phyloP scores from a whole-genome alignment of 2,113 vertebrate species.

The Rhizomys pruinosus region DNA sequence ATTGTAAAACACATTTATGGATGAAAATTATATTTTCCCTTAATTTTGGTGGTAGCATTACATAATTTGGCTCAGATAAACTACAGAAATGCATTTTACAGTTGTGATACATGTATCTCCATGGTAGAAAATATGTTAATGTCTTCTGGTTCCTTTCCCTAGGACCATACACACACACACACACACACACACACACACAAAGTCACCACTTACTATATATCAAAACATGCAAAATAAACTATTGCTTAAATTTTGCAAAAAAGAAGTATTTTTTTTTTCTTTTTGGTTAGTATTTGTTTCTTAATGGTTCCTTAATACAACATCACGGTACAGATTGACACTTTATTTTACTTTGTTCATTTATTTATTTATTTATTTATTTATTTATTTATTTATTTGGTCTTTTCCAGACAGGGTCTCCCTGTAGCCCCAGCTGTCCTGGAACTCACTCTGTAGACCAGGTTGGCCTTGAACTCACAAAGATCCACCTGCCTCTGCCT shows the following conservation, averaged over 20 bases:
- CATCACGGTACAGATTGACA: not conserved
- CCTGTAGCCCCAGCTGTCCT: too few relatives aligned
- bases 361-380: too few relatives aligned
- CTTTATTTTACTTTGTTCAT: constrained; percentile 31
- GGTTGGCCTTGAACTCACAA: too few relatives aligned
- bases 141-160: not conserved
- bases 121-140: not conserved
- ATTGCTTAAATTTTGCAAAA: constrained; percentile 5
- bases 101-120: not conserved
- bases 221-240: not conserved
- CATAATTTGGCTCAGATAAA: not conserved
- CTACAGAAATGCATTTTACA: constrained; percentile 39
- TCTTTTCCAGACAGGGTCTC: too few relatives aligned
- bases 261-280: not conserved
- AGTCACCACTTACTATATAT: not conserved
- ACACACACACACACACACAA: not conserved
- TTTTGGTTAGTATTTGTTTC: constrained; percentile 23
- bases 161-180: not conserved
- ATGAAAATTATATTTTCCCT: constrained; percentile 35
- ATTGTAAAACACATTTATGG: constrained; percentile 9
- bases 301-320: constrained; percentile 13
- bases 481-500: too few relatives aligned
- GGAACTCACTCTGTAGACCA: too few relatives aligned
- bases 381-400: too few relatives aligned
- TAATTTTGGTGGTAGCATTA: not conserved